A percentile compares a stretch with the other conserved stretches of the same genome.
phyloP scores from a whole-genome alignment of 2,797 vertebrate genomes.

The Scolopax bukidnonensis region DNA sequence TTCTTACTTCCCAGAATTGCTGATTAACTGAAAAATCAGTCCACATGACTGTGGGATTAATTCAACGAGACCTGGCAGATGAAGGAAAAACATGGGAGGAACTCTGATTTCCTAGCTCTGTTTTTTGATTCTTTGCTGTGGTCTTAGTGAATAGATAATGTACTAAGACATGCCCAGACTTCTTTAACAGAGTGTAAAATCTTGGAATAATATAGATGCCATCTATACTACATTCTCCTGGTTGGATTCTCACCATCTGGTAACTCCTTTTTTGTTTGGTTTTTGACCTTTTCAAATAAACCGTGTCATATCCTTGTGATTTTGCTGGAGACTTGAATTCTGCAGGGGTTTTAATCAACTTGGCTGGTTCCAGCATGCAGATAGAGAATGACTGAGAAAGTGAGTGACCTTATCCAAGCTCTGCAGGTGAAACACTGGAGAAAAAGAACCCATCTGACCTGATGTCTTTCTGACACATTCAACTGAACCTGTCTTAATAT shows the following conservation, averaged over 20 bases:
- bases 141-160: neutral
- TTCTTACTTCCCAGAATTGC: neutral
- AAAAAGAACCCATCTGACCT: neutral
- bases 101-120: neutral
- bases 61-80: neutral
- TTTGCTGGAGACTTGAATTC: neutral
- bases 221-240: neutral
- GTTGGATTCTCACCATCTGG: neutral
- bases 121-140: neutral
- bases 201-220: neutral
- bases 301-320: neutral
- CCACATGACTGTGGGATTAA: neutral
- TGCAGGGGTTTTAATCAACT: neutral
- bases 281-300: constrained; percentile 4
- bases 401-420: neutral
- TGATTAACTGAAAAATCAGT: neutral
- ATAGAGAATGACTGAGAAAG: neutral
- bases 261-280: neutral
- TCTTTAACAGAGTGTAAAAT: neutral
- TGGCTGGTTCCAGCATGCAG: neutral
- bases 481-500: neutral
- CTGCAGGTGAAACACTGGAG: neutral
- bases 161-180: neutral
- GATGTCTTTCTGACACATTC: neutral
- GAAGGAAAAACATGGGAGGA: neutral